Conservation (phyloP, 1,140 invertebrate genomes). For the Neodiprion pinetum region DNA sequence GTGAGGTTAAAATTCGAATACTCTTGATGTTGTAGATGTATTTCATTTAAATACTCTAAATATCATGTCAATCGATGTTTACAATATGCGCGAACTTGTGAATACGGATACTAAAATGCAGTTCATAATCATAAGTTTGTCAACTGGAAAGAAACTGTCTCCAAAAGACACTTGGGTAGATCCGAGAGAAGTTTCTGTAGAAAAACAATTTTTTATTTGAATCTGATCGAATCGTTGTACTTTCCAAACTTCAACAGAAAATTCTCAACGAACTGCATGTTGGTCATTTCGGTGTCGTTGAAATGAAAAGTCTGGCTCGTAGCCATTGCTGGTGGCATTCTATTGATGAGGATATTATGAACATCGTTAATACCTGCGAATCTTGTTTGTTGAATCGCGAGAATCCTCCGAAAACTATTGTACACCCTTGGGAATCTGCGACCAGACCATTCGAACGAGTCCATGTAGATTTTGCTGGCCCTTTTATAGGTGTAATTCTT, state of each 20-base stretch:
- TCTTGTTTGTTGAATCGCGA: background rate
- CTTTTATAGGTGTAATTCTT: no score
- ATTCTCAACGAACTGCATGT: constrained; percentile 24
- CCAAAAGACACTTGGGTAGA: background rate
- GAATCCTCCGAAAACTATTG: background rate
- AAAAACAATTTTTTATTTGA: constrained; percentile 17
- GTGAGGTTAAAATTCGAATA: background rate
- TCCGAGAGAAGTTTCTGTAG: background rate
- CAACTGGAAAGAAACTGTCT: no score
- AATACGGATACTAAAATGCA: background rate
- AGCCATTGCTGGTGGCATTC: constrained; percentile 31
- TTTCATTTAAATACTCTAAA: no score
- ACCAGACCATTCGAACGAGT: background rate
- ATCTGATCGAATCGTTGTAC: constrained; percentile 3
- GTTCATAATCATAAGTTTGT: background rate
- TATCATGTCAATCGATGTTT: background rate
- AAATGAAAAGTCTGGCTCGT: constrained; percentile 33
- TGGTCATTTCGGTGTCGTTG: constrained; percentile 21
- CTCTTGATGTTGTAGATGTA: no score
- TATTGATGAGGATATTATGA: constrained; percentile 33
- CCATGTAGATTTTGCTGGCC: no score
- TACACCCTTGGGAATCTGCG: background rate
- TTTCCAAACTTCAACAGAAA: constrained; percentile 17
- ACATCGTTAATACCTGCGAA: background rate
- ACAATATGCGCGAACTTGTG: background rate